Percentiles rank a stretch among this genome's conserved stretches.
phyloP scores from a whole-genome alignment of 53 echinoderm and acorn worm species.

The Crossaster papposus region DNA sequence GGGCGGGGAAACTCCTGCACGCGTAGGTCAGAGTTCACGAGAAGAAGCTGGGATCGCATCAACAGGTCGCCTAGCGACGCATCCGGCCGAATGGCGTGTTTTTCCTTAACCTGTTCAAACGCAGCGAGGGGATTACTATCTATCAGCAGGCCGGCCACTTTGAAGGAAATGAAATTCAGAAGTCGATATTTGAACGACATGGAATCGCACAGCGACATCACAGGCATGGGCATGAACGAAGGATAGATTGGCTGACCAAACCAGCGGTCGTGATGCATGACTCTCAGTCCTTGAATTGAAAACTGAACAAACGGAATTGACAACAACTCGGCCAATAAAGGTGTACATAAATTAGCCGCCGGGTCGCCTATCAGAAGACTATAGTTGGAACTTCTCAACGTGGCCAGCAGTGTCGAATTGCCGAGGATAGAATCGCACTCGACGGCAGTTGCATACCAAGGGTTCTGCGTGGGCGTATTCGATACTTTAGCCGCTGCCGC shows the following conservation, averaged over 20 bases:
- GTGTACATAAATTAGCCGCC: conserved; percentile 36
- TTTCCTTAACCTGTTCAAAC: conserved; percentile 20
- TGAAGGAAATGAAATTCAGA: neutral
- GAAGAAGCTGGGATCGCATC: conserved; percentile 2
- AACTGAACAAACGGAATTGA: conserved; percentile 21
- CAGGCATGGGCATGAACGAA: conserved; percentile 25
- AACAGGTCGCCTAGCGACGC: neutral
- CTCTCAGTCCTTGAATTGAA: neutral
- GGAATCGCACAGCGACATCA: conserved; percentile 16
- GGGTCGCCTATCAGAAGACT: conserved; percentile 35
- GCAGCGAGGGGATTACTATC: neutral
- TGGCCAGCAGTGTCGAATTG: conserved; percentile 12
- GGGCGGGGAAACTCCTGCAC: conserved; percentile 41
- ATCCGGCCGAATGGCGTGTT: conserved; percentile 12
- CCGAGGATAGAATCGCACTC: conserved; percentile 42
- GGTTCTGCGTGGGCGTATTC: neutral
- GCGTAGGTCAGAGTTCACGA: conserved; percentile 24
- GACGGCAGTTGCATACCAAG: neutral
- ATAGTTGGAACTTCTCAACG: neutral
- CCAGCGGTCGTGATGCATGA: conserved; percentile 22
- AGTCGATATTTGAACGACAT: conserved; percentile 20
- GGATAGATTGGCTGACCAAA: conserved; percentile 16
- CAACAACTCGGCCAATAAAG: conserved; percentile 13
- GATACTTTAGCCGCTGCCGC: neutral
- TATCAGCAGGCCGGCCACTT: neutral